Evolutionary conservation across 2,113 vertebrate genomes (phyloP), one percentile per base, ranked within the genome.

Genomic region (Megaceryle torquata): DNA sequence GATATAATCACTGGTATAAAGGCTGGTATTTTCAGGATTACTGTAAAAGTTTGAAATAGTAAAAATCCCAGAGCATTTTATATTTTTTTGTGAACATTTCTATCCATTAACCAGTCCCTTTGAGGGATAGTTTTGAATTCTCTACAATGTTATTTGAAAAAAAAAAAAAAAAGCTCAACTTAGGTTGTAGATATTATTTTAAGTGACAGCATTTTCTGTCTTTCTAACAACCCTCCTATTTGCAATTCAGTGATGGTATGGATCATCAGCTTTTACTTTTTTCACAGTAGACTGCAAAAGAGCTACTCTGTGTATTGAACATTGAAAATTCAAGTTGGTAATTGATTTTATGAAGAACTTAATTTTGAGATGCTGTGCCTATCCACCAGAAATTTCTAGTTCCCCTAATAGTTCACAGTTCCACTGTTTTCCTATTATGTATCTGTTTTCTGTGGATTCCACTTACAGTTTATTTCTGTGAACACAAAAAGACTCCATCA

Each of bases 251-350:
- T 82, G 51, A 70, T 48, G 61, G 68, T 71, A 95, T 4, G 86
- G 90, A 93, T 96, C 93, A 97, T 96, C 96, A 97, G 92, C 90
- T 96, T 96, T 96, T 95, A 86, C 85, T 96, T 96, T 96, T 96
- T 94, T 90, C 93, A 86, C 82, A 93, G 93, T 68, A 96, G 90
- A 95, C 86, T 96, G 95, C 80, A 81, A 94, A 97, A 95, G 86
- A 95, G 72, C 82, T 82, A 93, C 69, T 91, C 64, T 88, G 82
- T 93, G 85, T 93, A 95, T 86, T 94, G 90, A 96, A 90, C 76
- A 91, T 39, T 75, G 82, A 91, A 91, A 90, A 94, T 93, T 93
- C 90, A 94, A 91, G 76, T 76, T 83, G 72, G 86, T 90, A 94
- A 94, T 93, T 93, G 82, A 93, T 96, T 96, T 80, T 69, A 60